Conservation (phyloP, 1,140 invertebrate genomes). For the Thalassaphorura encarpata region DNA sequence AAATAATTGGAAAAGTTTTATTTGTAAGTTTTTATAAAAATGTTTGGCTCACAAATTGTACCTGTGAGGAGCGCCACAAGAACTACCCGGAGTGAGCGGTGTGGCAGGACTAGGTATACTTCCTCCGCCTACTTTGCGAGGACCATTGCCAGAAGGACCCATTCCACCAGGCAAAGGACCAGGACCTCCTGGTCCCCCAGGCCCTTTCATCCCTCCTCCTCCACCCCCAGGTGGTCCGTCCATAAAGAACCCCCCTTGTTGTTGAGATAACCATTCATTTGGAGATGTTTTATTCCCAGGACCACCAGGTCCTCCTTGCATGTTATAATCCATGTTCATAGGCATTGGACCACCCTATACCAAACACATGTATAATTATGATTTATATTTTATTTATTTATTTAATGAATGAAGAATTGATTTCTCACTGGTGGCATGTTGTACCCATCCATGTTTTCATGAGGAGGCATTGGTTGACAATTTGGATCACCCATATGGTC, state of each 20-base stretch:
- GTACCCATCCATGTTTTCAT: constrained; percentile 31
- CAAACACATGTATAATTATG: too few relatives aligned
- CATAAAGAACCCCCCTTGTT: constrained; percentile 27
- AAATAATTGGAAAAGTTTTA: background rate
- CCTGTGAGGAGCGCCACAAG: constrained; percentile 30
- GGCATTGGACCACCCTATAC: constrained; percentile 18
- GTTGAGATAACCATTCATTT: constrained; percentile 24
- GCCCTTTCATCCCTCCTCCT: constrained; percentile 20
- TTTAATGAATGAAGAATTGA: background rate
- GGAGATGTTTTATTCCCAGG: constrained; percentile 28
- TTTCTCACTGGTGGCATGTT: constrained; percentile 37
- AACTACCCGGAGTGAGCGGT: constrained; percentile 30
- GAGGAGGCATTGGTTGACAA: constrained; percentile 27
- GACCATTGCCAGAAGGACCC: constrained; percentile 33
- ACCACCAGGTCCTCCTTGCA: constrained; percentile 18
- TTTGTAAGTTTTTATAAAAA: background rate
- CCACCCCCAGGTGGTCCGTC: constrained; percentile 11
- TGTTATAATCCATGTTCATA: constrained; percentile 26
- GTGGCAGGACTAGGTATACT: constrained; percentile 33
- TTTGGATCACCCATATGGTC: constrained; percentile 28
- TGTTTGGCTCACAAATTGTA: constrained; percentile 4
- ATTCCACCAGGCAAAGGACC: constrained; percentile 33
- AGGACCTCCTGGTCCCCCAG: constrained; percentile 29
- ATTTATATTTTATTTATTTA: background rate
- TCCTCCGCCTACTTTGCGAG: constrained; percentile 31